Evolutionary conservation across 2,113 vertebrate genomes (phyloP).

Genomic region (Pseudorhombus dupliciocellatus): DNA sequence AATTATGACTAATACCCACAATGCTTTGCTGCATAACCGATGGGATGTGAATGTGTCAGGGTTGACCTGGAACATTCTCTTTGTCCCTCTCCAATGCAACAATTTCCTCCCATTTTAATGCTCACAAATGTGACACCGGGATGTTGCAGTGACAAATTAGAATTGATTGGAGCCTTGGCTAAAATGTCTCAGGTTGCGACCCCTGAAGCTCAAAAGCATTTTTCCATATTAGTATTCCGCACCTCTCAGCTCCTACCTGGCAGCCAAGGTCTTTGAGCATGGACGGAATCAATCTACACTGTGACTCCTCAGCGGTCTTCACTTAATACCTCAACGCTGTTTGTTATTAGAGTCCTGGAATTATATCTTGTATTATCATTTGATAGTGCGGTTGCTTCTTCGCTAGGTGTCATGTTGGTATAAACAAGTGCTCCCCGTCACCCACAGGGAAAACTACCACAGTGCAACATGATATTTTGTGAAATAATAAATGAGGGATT

Average conservation of each 20-base stretch:
- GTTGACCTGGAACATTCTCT: slow-evolving; percentile 62
- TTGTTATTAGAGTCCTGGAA: background rate
- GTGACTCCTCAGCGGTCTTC: background rate
- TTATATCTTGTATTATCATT: background rate
- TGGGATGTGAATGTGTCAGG: slow-evolving; percentile 50
- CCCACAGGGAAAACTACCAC: background rate
- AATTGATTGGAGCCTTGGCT: slow-evolving; percentile 76
- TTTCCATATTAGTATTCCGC: slow-evolving; percentile 73
- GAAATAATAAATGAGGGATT: background rate
- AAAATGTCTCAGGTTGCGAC: slow-evolving; percentile 72
- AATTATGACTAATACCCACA: slow-evolving; percentile 40
- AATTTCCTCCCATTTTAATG: slow-evolving; percentile 64
- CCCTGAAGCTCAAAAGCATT: slow-evolving; percentile 65
- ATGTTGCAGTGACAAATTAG: slow-evolving; percentile 74
- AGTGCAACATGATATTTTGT: background rate
- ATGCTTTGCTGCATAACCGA: slow-evolving; percentile 34
- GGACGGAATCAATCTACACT: slow-evolving; percentile 61
- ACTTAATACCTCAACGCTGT: background rate
- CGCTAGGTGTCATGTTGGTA: background rate
- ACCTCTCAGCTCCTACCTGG: slow-evolving; percentile 38
- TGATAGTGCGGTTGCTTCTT: background rate
- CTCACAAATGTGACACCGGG: slow-evolving; percentile 64
- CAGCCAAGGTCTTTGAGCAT: slow-evolving; percentile 55
- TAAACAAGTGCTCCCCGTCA: background rate
- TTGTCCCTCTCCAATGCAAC: slow-evolving; percentile 53